Evolutionary conservation across 2,888 invertebrate genomes (phyloP).

Genomic region (Polylopha cassiicola): DNA sequence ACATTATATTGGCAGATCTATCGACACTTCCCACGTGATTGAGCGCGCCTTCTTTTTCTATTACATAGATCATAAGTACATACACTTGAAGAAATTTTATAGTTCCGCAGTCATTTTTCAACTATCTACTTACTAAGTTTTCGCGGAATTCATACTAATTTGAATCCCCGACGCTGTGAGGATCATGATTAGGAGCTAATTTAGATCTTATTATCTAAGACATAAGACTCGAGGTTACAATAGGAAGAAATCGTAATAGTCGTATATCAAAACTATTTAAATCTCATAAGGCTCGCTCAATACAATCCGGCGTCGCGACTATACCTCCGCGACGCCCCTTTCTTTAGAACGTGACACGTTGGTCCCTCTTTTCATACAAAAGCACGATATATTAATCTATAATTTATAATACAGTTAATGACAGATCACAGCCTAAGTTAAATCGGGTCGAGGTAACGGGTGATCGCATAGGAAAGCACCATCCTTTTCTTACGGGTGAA

Average conservation of each 20-base stretch:
- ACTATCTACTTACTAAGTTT: too few relatives aligned
- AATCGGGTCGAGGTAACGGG: conserved; percentile 43
- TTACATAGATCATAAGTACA: not conserved
- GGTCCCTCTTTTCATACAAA: conserved; percentile 55
- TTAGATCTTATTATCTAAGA: conserved; percentile 9
- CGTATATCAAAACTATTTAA: conserved; percentile 18
- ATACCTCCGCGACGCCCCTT: too few relatives aligned
- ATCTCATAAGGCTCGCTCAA: conserved; percentile 19
- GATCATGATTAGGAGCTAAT: not conserved
- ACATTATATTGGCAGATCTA: conserved; percentile 1
- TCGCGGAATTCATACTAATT: too few relatives aligned
- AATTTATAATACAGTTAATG: conserved; percentile 50
- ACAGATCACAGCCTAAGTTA: conserved; percentile 74
- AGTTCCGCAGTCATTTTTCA: too few relatives aligned
- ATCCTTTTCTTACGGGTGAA: too few relatives aligned
- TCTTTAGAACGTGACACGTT: conserved; percentile 34
- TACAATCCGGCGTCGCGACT: conserved; percentile 21
- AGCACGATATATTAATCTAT: conserved; percentile 45
- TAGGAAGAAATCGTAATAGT: conserved; percentile 9
- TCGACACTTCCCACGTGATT: conserved; percentile 1
- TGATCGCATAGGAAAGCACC: too few relatives aligned
- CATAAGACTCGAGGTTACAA: conserved; percentile 4
- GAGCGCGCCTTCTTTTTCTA: conserved; percentile 10
- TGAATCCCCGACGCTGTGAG: too few relatives aligned
- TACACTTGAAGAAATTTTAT: too few relatives aligned